phyloP scores from a whole-genome alignment of 2,797 vertebrate genomes.

The Tapera naevia region DNA sequence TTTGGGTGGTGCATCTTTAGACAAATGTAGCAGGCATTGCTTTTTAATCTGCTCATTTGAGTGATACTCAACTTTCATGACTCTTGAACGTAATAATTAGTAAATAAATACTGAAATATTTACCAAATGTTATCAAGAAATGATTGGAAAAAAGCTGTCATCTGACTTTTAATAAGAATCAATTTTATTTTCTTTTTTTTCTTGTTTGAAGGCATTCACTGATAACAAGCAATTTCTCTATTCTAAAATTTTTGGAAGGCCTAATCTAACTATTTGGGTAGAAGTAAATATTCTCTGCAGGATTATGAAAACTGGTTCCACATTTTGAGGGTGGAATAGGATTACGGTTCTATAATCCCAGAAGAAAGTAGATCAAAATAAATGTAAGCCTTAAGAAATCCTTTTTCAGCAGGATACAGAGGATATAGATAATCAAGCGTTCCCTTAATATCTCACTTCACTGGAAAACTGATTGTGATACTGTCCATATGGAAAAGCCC shows the following conservation, averaged over 20 bases:
- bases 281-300: neutral
- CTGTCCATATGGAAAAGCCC: neutral
- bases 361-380: neutral
- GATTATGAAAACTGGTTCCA: neutral
- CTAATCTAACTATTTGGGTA: neutral
- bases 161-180: neutral
- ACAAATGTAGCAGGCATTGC: neutral
- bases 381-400: neutral
- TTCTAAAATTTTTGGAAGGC: neutral
- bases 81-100: neutral
- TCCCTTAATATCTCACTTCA: neutral
- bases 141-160: neutral
- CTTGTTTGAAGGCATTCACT: neutral
- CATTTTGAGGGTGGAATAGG: neutral
- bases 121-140: neutral
- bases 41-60: neutral
- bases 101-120: neutral
- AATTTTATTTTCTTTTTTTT: neutral
- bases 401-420: neutral
- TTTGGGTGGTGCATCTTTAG: neutral
- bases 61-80: neutral
- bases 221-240: neutral
- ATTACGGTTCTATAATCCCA: neutral
- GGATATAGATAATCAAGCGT: neutral
- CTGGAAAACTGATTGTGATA: neutral